Conservation (phyloP, 2,797 vertebrate genomes). For the Champsocephalus esox region DNA sequence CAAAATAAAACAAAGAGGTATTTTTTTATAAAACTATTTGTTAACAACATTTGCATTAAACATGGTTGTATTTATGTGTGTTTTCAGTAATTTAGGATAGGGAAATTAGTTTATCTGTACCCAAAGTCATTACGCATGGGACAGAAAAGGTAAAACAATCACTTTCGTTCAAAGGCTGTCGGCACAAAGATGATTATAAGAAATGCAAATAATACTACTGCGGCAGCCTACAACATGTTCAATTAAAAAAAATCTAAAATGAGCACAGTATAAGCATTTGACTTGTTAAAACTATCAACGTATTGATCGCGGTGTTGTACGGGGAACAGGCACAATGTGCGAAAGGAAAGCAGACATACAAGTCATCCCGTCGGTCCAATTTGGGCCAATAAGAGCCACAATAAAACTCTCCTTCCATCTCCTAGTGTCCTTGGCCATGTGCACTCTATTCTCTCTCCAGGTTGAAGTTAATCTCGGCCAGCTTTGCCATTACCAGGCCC, state of each 20-base stretch:
- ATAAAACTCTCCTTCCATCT: slow-evolving; percentile 81
- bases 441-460: slow-evolving; percentile 65
- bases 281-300: slow-evolving; percentile 25
- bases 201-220: neutral
- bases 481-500: slow-evolving; percentile 78
- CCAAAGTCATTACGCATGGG: slow-evolving; percentile 14
- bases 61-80: neutral
- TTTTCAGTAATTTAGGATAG: neutral
- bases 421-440: slow-evolving; percentile 79
- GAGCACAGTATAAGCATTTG: neutral
- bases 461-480: slow-evolving; percentile 77
- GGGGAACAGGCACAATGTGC: slow-evolving; percentile 3
- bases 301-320: slow-evolving; percentile 34
- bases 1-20: neutral
- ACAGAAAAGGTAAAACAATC: neutral
- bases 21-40: neutral
- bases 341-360: slow-evolving; percentile 46
- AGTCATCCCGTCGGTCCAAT: slow-evolving; percentile 71
- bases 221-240: too few relatives aligned
- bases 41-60: neutral
- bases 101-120: neutral
- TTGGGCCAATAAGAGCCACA: slow-evolving; percentile 79
- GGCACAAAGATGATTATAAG: neutral
- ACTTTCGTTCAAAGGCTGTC: neutral
- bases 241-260: neutral